Conservation (phyloP, 2,113 vertebrate genomes). For the Bubo scandiacus region DNA sequence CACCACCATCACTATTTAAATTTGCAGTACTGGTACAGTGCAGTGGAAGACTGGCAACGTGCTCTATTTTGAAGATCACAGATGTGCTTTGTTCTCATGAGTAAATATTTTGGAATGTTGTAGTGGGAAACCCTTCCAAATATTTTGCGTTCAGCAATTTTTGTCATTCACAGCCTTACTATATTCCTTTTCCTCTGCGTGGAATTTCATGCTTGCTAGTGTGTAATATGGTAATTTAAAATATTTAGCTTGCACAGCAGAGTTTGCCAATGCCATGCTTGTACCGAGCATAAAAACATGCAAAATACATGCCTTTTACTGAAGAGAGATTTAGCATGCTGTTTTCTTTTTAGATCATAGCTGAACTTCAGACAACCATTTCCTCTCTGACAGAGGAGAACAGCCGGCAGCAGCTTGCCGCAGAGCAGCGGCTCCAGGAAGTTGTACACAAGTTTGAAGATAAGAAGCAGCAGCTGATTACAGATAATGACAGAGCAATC, state of each 20-base stretch:
- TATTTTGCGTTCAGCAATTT: conserved; percentile 43
- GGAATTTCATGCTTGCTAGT: background rate
- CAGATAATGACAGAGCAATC: conserved; percentile 77
- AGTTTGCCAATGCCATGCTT: conserved; percentile 33
- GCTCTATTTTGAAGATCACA: conserved; percentile 52
- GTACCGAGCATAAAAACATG: conserved; percentile 42
- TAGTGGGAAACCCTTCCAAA: conserved; percentile 59
- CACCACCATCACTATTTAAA: background rate
- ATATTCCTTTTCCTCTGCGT: background rate
- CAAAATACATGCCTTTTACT: conserved; percentile 37
- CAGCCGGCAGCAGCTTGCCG: conserved; percentile 75
- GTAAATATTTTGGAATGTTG: conserved; percentile 70
- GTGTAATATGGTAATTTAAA: conserved; percentile 40
- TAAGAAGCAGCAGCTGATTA: conserved; percentile 81
- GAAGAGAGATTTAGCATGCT: conserved; percentile 48
- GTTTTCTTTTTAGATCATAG: conserved; percentile 80
- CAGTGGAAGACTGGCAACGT: background rate
- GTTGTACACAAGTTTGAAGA: conserved; percentile 77
- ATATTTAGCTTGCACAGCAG: conserved; percentile 26
- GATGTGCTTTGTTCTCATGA: conserved; percentile 71
- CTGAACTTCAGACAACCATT: conserved; percentile 81
- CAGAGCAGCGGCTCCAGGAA: conserved; percentile 81
- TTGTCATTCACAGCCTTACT: conserved; percentile 30
- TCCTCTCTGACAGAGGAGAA: conserved; percentile 81
- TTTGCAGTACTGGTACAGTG: background rate